These are phyloP conservation scores for Mystacornis crossleyi DNA, from an alignment of 2,113 vertebrate species.

Conservation along the genomic window DNA sequence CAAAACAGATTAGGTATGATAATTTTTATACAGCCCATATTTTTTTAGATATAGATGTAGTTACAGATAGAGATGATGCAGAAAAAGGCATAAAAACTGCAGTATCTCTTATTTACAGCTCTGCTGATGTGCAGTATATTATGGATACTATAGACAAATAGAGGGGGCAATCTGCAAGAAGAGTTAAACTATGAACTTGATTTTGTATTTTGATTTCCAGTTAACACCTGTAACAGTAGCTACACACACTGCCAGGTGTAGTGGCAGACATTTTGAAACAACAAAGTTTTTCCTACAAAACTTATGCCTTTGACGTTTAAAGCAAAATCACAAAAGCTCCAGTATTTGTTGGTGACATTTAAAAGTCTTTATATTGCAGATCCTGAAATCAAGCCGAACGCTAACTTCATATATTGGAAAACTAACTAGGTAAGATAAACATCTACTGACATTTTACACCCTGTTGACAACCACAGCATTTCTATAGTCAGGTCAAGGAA, in stretches of 20 bases:
- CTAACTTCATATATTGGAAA: neutral
- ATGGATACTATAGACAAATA: neutral
- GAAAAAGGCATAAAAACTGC: neutral
- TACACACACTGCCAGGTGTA: neutral
- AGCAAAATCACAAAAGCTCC: neutral
- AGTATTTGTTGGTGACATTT: neutral
- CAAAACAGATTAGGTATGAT: neutral
- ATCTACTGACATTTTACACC: neutral
- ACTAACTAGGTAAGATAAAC: neutral
- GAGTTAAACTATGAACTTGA: neutral
- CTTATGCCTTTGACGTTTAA: neutral
- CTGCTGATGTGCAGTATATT: neutral
- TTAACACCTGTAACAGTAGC: neutral
- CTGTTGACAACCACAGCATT: neutral
- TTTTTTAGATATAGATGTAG: neutral
- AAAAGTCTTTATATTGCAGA: neutral
- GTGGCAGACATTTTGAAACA: neutral
- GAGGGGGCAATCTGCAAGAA: neutral
- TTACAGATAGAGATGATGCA: neutral
- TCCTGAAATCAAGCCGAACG: neutral
- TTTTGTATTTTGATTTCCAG: neutral
- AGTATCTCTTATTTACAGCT: neutral
- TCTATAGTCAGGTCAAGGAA: neutral
- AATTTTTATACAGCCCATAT: neutral
- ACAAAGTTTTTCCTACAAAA: neutral